Conservation (phyloP, 2,113 vertebrate species). For the Oxyura jamaicensis region DNA sequence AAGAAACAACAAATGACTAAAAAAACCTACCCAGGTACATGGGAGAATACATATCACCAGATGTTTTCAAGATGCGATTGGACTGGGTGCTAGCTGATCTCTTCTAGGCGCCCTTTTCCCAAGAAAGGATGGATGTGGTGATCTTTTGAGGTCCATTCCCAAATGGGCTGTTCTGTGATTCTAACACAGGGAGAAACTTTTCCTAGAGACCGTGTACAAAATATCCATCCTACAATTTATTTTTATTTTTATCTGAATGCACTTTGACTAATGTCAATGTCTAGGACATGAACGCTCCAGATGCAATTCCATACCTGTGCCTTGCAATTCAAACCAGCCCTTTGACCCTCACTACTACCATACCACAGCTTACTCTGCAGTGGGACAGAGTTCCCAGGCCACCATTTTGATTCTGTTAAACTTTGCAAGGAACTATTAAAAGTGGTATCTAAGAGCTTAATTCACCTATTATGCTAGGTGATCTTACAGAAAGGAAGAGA, state of each 20-base stretch:
- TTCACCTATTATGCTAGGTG: background rate
- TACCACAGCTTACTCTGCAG: background rate
- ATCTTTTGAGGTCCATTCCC: background rate
- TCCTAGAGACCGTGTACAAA: too few species aligned
- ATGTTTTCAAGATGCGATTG: background rate
- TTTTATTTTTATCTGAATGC: background rate
- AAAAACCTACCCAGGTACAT: background rate
- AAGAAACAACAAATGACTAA: background rate
- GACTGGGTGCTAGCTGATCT: background rate
- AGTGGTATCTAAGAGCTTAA: background rate
- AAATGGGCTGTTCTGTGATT: background rate
- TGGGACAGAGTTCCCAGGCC: background rate
- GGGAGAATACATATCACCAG: background rate
- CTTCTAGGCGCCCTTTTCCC: background rate
- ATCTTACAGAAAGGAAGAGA: background rate
- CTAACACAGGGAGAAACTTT: too few species aligned
- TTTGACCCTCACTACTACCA: background rate
- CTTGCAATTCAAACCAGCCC: background rate
- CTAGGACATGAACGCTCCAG: background rate
- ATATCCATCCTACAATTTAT: background rate
- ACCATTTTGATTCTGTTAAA: background rate
- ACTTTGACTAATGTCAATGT: background rate
- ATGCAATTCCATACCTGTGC: background rate
- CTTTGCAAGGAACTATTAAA: background rate
- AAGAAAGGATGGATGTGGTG: background rate